A percentile compares a stretch with the other conserved stretches of the same genome.
Evolutionary conservation across 2,113 vertebrate genomes (phyloP).

Genomic region (Gopherus evgoodei): DNA sequence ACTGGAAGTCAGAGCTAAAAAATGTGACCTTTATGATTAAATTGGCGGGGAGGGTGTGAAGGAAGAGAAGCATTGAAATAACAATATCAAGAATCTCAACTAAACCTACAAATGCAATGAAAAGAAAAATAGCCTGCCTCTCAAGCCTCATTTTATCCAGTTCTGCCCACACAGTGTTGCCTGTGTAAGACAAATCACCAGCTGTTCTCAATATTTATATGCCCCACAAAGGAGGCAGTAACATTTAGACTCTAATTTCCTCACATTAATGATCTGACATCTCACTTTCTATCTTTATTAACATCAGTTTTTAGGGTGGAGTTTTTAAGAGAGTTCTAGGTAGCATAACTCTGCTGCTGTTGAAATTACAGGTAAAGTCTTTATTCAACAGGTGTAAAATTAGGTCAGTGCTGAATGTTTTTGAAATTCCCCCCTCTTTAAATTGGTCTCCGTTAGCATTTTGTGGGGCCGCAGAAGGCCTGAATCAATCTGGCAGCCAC

Average conservation of each 20-base stretch:
- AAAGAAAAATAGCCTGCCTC: background rate
- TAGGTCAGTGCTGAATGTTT: background rate
- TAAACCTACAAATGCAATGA: background rate
- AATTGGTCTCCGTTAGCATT: background rate
- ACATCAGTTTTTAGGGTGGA: accelerated
- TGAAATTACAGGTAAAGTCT: background rate
- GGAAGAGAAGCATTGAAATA: background rate
- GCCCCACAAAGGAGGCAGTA: background rate
- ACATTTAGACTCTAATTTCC: accelerated
- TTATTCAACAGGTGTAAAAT: background rate
- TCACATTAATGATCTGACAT: background rate
- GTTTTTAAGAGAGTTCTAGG: background rate
- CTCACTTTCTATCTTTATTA: background rate
- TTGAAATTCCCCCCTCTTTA: background rate
- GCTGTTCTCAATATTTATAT: accelerated
- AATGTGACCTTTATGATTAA: background rate
- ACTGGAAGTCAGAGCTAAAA: background rate
- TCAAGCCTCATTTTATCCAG: accelerated
- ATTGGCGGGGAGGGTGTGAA: background rate
- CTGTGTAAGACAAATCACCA: background rate
- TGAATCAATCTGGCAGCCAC: background rate
- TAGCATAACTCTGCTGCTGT: background rate
- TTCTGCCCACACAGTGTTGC: accelerated
- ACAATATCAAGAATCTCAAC: background rate
- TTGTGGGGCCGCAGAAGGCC: background rate